A percentile compares a stretch with the other conserved stretches of the same genome.
Conservation (phyloP, 92 coral and sea anemone species). For the Zoanthus sansibaricus region DNA sequence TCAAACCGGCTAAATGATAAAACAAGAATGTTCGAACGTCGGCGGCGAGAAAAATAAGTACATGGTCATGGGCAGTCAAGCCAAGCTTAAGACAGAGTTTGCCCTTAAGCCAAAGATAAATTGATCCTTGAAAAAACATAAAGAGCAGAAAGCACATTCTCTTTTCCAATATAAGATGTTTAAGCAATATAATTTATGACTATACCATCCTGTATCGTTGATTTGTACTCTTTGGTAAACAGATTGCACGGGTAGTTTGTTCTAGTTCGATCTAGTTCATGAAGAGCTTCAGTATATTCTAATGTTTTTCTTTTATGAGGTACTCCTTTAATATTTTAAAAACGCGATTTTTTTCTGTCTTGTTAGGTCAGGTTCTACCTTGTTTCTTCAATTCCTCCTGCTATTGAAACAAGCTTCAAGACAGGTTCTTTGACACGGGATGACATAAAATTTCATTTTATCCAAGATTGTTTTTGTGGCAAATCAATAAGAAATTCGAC, state of each 20-base stretch:
- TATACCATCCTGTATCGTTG: conserved; percentile 1
- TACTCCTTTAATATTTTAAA: background rate
- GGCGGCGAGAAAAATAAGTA: conserved; percentile 13
- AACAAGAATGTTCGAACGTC: background rate
- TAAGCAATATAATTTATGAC: conserved; percentile 48
- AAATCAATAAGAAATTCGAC: conserved; percentile 15
- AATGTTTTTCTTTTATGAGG: background rate
- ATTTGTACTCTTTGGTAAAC: background rate
- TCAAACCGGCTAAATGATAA: background rate
- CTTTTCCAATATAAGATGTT: conserved; percentile 36
- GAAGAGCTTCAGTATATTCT: background rate
- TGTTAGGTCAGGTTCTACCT: conserved; percentile 66
- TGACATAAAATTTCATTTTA: conserved; percentile 71
- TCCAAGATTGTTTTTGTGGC: conserved; percentile 64
- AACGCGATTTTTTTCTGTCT: background rate
- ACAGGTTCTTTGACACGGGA: conserved; percentile 43
- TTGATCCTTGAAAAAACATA: conserved; percentile 17
- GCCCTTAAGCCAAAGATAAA: conserved; percentile 24
- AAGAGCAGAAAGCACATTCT: conserved; percentile 28
- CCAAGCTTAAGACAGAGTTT: background rate
- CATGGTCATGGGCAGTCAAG: conserved; percentile 14
- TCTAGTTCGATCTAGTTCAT: background rate
- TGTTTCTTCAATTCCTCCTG: conserved; percentile 56
- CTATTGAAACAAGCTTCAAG: conserved; percentile 60
- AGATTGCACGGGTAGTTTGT: conserved; percentile 1